These are phyloP conservation scores for Rhadina sibilatrix DNA, from an alignment of 2,113 vertebrate genomes.

Conservation along the genomic window DNA sequence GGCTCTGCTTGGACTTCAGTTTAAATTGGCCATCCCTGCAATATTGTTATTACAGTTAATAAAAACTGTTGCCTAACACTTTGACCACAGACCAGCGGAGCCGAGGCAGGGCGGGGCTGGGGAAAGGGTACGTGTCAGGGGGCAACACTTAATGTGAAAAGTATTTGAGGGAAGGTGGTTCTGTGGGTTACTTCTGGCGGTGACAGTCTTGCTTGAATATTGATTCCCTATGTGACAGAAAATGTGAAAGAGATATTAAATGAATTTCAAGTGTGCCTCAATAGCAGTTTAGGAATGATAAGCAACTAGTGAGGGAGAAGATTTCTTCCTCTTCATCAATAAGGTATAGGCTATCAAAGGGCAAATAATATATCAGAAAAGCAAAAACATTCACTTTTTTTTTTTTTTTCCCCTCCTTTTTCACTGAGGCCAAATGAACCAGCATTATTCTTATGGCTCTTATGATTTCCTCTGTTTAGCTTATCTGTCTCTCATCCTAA, in stretches of 20 bases:
- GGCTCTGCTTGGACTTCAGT: conserved; percentile 9
- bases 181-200: background rate
- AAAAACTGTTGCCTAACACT: conserved; percentile 44
- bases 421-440: background rate
- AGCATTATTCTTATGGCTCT: background rate
- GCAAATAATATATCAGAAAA: background rate
- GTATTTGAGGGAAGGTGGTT: background rate
- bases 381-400: background rate
- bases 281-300: background rate
- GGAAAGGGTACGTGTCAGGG: background rate
- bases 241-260: background rate
- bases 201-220: background rate
- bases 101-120: background rate
- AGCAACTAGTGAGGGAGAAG: background rate
- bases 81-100: conserved; percentile 9
- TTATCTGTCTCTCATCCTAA: background rate
- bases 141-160: background rate
- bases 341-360: background rate
- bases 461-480: background rate
- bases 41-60: conserved; percentile 47
- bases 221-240: background rate
- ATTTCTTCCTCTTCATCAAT: background rate
- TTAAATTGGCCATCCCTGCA: conserved; percentile 37
- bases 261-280: background rate
- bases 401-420: rapidly evolving